Percentiles rank a stretch among this genome's conserved stretches.
These are phyloP conservation scores for Sus cebifrons DNA, from an alignment of 2,797 vertebrate species.

Conservation along the genomic window DNA sequence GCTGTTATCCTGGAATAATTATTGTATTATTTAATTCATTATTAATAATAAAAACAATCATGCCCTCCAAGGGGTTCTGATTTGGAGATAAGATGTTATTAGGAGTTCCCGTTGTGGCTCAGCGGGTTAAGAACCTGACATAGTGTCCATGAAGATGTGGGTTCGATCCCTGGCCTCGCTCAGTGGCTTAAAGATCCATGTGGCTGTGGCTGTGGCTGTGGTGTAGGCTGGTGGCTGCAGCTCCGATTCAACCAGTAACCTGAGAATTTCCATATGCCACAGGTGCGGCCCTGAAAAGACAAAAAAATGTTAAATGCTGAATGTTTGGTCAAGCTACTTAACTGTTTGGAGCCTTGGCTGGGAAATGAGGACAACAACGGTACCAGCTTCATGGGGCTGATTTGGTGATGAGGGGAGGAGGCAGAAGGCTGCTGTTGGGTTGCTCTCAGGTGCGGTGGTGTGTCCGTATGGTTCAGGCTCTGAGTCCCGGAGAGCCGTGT, in stretches of 20 bases:
- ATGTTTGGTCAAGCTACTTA: too few species aligned
- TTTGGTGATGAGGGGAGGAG: rapidly evolving
- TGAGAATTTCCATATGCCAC: too few species aligned
- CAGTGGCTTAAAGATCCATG: too few species aligned
- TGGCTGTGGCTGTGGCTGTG: too few species aligned
- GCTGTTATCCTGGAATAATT: not conserved
- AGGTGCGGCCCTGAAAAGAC: too few species aligned
- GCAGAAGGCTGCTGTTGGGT: rapidly evolving
- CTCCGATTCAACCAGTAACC: too few species aligned
- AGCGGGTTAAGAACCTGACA: too few species aligned
- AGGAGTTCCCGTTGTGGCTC: too few species aligned
- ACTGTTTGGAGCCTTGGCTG: not conserved
- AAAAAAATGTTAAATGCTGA: too few species aligned
- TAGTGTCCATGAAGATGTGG: too few species aligned
- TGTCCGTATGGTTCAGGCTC: not conserved
- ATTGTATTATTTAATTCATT: not conserved
- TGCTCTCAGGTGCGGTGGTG: not conserved
- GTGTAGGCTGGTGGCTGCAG: too few species aligned
- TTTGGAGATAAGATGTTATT: not conserved
- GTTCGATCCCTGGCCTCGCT: too few species aligned
- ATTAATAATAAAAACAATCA: not conserved
- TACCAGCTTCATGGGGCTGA: not conserved
- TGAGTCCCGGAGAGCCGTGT: rapidly evolving
- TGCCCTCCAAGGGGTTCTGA: not conserved
- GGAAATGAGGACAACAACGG: rapidly evolving